Conservation (phyloP, 2,888 invertebrate genomes). For the Perizoma affinitatum region DNA sequence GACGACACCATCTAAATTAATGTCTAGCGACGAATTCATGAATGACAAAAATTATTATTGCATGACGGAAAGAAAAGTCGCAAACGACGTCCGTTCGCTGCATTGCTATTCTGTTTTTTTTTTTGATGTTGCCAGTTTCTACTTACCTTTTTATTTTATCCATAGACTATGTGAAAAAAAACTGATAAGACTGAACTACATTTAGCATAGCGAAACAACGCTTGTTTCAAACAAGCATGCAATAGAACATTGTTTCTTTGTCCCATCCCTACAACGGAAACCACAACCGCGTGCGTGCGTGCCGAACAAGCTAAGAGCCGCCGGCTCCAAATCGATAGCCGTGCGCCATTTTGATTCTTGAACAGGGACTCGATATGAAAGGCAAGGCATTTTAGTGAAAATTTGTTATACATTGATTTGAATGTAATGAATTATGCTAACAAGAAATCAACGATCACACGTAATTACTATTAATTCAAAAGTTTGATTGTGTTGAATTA, state of each 20-base stretch:
- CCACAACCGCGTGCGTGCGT: conserved; percentile 8
- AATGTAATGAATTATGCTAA: background rate
- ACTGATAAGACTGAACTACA: conserved; percentile 1
- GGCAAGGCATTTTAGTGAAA: conserved; percentile 19
- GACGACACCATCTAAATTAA: conserved; percentile 75
- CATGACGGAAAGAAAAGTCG: conserved; percentile 84
- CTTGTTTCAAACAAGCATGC: conserved; percentile 2
- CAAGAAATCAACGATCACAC: background rate
- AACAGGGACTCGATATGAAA: conserved; percentile 26
- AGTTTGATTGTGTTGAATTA: conserved; percentile 3
- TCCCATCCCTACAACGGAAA: conserved; percentile 11
- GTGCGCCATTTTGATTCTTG: conserved; percentile 24
- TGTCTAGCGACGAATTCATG: conserved; percentile 79
- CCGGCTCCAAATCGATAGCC: conserved; percentile 3
- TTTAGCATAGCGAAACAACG: background rate
- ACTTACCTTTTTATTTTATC: conserved; percentile 4
- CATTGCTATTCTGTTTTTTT: conserved; percentile 66
- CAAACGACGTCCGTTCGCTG: conserved; percentile 80
- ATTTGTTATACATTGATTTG: background rate
- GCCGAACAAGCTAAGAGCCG: background rate
- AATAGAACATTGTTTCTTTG: background rate
- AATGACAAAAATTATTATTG: conserved; percentile 84
- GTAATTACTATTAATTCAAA: background rate
- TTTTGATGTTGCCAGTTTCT: conserved; percentile 57
- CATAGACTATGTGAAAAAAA: background rate